Evolutionary conservation across 2,888 invertebrate species (phyloP).

Genomic region (Aproaerema taeniolella): DNA sequence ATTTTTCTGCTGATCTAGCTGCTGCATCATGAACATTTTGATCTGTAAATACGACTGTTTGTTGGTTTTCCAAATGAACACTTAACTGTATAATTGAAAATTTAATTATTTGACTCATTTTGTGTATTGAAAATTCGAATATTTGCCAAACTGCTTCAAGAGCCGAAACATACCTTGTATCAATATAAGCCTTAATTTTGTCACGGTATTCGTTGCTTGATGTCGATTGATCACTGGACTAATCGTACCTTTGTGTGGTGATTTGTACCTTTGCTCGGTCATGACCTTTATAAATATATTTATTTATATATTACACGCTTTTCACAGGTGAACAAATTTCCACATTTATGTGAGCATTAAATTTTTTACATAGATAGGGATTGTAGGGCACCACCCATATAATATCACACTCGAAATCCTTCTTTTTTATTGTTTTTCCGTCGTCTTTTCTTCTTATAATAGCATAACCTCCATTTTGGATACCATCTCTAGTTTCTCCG

Average conservation of each 20-base stretch:
- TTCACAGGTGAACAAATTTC: conserved; percentile 27
- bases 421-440: conserved; percentile 18
- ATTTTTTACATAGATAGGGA: conserved; percentile 30
- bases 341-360: conserved; percentile 44
- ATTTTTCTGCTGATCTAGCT: conserved; percentile 20
- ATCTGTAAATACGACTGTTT: conserved; percentile 20
- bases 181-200: conserved; percentile 23
- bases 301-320: conserved; percentile 21
- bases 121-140: conserved; percentile 20
- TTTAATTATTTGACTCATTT: conserved; percentile 22
- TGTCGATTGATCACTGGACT: conserved; percentile 19
- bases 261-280: conserved; percentile 17
- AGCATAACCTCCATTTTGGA: conserved; percentile 33
- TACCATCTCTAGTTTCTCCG: conserved; percentile 23
- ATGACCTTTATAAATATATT: conserved; percentile 25
- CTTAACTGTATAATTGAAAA: conserved; percentile 21
- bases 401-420: conserved; percentile 29
- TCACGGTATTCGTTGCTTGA: conserved; percentile 18
- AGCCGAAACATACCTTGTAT: conserved; percentile 23
- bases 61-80: conserved; percentile 24
- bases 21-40: conserved; percentile 18
- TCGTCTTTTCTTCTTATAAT: conserved; percentile 27
- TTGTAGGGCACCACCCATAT: conserved; percentile 43
- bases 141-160: conserved; percentile 23
- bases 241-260: conserved; percentile 15